phyloP scores from a whole-genome alignment of 2,113 vertebrate genomes.

The Mustelus asterias region DNA sequence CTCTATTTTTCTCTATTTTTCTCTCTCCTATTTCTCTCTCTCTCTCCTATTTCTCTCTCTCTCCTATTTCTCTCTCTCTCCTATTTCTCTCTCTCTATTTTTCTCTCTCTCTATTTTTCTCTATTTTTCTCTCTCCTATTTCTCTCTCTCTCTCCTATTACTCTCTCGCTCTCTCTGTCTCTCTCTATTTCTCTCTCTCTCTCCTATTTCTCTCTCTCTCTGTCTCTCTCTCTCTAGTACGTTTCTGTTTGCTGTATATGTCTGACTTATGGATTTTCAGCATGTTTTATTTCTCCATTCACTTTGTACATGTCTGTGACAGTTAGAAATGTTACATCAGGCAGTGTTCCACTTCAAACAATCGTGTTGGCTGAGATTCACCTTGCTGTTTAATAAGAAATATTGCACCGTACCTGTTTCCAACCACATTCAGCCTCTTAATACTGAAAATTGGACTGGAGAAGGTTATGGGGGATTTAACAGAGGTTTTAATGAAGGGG shows the following conservation, averaged over 20 bases:
- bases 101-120: no score
- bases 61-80: no score
- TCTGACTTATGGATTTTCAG: not conserved
- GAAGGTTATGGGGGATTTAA: not conserved
- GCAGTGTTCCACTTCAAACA: not conserved
- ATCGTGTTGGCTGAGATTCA: not conserved
- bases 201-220: no score
- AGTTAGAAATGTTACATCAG: not conserved
- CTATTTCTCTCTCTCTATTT: no score
- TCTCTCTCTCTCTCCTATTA: no score
- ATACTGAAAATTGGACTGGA: not conserved
- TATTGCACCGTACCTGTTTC: not conserved
- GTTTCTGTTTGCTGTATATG: not conserved
- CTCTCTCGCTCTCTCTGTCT: no score
- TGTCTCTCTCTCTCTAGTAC: no score
- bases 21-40: no score
- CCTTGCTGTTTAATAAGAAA: not conserved
- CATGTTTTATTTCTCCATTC: not conserved
- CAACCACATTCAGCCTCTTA: not conserved
- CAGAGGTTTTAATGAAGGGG: not conserved
- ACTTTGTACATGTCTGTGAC: not conserved
- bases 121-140: no score
- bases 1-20: no score
- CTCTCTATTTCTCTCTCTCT: no score
- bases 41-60: not conserved